Evolutionary conservation across 2,888 invertebrate species (phyloP), one percentile per base, ranked within the genome.

Genomic region (Thymelicus acteon): DNA sequence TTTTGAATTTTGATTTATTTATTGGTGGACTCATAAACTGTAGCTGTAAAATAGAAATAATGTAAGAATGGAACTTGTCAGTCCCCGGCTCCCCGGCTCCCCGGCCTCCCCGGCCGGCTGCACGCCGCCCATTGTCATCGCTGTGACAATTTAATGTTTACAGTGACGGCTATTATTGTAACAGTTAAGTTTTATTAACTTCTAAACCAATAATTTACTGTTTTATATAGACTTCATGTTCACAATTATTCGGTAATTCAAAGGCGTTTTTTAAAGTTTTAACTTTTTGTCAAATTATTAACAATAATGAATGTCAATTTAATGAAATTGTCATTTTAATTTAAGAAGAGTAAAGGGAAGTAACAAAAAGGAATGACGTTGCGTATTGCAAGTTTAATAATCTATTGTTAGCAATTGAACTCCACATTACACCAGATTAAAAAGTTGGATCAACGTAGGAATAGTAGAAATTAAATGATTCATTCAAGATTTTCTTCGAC

Each of bases 121-220:
- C 54, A 54, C 24, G 24, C 24, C 54, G 10, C 10, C 24, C 54
- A 54, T 24, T 54, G 54, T 54, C 15, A 54, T 10, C 54, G 24
- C 57, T 57, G 13, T 37, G 13, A 31, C 57, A 57, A 37, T 57
- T 57, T 57, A 57, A 57, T 57, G 57, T 37, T 57, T 37, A 57
- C 57, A 57, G 31, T 57, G 54, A 57, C 57, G 31, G 13, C 8
- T 57, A 13, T 57, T 57, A 57, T 57, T 57, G 13, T 37, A 57
- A 37, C 57, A 57, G 57, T 57, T 37, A 4, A 57, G 37, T 57
- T 57, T 57, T 57, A 12, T 54, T 54, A 24, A 37, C 31, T 57
- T 57, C 37, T 37, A 31, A 4, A 57, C 19, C 31, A 49, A n/a
- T 49, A 49, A 47, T 13, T 49, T n/a, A 6, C 12, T 15, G 1